phyloP scores from a whole-genome alignment of 2,113 vertebrate species.

The Psittacus erithacus region DNA sequence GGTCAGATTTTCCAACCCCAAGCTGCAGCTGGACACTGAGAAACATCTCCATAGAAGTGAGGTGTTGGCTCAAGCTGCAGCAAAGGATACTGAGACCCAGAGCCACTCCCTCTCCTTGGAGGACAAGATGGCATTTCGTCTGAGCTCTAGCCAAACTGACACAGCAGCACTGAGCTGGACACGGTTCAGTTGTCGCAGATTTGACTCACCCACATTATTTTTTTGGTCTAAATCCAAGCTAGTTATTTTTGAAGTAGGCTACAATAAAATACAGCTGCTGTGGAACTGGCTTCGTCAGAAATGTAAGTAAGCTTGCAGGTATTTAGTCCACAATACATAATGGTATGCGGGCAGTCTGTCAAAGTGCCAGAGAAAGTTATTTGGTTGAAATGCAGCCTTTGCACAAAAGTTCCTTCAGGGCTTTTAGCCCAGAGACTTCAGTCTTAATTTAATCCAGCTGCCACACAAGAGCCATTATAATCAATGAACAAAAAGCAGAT shows the following conservation, averaged over 20 bases:
- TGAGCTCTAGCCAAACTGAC: constrained; percentile 10
- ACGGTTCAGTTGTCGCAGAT: not conserved
- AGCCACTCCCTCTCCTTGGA: not conserved
- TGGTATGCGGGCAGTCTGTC: not conserved
- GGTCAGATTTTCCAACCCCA: not conserved
- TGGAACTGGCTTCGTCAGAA: not conserved
- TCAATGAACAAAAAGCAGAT: constrained; percentile 62
- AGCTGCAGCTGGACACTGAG: not conserved
- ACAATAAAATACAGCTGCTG: not conserved
- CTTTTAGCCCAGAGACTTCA: constrained; percentile 60
- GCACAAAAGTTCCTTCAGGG: constrained; percentile 60
- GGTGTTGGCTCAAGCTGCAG: not conserved
- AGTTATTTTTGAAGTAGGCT: constrained; percentile 18
- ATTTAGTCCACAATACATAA: not conserved
- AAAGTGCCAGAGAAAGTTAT: not conserved
- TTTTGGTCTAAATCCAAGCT: constrained; percentile 10
- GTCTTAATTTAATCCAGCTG: constrained; percentile 68
- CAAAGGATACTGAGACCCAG: not conserved
- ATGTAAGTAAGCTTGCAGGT: not conserved
- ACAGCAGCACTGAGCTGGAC: not conserved
- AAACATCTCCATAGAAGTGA: fast-evolving
- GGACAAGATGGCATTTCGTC: fast-evolving
- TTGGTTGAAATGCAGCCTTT: constrained; percentile 42
- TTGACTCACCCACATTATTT: not conserved
- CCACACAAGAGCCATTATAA: constrained; percentile 59